Percentiles rank a stretch among this genome's conserved stretches.
Evolutionary conservation across 2,113 vertebrate genomes (phyloP).

Genomic region (Phocoena phocoena): DNA sequence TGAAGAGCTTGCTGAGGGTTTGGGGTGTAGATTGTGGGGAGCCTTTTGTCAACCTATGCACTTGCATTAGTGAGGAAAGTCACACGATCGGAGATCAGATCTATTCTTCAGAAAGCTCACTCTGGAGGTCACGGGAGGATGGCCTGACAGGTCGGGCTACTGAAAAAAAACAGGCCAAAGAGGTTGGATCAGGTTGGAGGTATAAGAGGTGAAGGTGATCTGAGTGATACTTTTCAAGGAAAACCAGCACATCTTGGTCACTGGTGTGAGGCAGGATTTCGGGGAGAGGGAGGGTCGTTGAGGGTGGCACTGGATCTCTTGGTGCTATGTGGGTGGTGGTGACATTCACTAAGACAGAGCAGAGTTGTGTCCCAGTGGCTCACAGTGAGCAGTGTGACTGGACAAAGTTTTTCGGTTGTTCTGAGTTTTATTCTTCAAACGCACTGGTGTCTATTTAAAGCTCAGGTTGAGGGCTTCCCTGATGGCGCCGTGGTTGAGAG

Average conservation of each 20-base stretch:
- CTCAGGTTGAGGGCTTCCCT: background rate
- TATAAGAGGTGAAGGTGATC: background rate
- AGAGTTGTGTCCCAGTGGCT: background rate
- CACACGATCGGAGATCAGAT: background rate
- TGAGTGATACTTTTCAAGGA: background rate
- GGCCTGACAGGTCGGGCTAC: background rate
- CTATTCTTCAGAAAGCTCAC: background rate
- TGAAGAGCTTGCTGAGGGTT: background rate
- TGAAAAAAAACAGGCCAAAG: background rate
- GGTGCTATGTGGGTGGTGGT: too few species aligned
- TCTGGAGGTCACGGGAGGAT: background rate
- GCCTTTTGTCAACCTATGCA: background rate
- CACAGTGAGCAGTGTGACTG: background rate
- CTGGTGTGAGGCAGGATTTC: background rate
- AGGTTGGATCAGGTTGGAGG: background rate
- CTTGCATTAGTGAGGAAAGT: background rate
- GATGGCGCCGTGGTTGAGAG: too few species aligned
- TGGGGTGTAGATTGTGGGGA: background rate
- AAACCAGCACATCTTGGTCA: background rate
- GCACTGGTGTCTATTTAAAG: background rate
- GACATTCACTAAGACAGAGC: background rate
- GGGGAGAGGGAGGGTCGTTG: rapidly evolving
- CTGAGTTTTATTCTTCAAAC: background rate
- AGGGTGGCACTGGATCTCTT: background rate
- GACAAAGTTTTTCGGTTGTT: background rate